Evolutionary conservation across 2,113 vertebrate genomes (phyloP), one percentile per base, ranked within the genome.

Genomic region (Sialia sialis): DNA sequence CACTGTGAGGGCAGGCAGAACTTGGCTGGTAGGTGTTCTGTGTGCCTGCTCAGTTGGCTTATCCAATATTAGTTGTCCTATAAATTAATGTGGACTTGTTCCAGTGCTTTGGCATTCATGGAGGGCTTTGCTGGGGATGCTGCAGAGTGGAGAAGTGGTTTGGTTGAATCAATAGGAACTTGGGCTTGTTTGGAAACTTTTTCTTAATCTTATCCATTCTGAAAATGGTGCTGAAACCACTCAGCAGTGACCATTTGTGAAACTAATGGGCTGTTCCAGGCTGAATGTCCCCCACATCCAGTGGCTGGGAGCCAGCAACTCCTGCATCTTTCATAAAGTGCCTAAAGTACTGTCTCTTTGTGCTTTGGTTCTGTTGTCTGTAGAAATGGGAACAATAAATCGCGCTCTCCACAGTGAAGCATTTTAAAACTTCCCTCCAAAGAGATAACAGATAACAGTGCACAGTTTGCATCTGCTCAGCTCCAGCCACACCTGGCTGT

Each of bases 361-460:
- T 56, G 27, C 49, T 83, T 82, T 83, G 59, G 38, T 89, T 95
- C 84, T 82, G 49, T n/a, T 87, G 60, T 73, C 73, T 79, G 46
- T 51, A 64, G 63, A 92, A 94, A 82, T 73, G 30, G 16, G 41
- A 89, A 66, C 79, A 87, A 82, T 87, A 95, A 94, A 84, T 91
- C 46, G 54, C 51, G 34, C 11, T 32, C 34, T 84, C 58, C 32
- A 38, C 49, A 46, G n/a, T 2, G 9, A 84, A 66, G 19, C 78
- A 48, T 70, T 89, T 68, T 51, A 86, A 87, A 58, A 54, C 44
- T 60, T 87, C 21, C 52, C 41, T 72, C 30, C 46, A 27, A 43
- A 67, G 34, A 55, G n/a, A 74, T 15, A 75, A 22, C 72, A 85
- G 77, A 54, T n/a, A n/a, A 58, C n/a, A 64, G 29, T 9, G 25